Percentiles rank a stretch among this genome's conserved stretches.
phyloP scores from a whole-genome alignment of 1,140 invertebrate genomes.

The Neoseiulus cucumeris region DNA sequence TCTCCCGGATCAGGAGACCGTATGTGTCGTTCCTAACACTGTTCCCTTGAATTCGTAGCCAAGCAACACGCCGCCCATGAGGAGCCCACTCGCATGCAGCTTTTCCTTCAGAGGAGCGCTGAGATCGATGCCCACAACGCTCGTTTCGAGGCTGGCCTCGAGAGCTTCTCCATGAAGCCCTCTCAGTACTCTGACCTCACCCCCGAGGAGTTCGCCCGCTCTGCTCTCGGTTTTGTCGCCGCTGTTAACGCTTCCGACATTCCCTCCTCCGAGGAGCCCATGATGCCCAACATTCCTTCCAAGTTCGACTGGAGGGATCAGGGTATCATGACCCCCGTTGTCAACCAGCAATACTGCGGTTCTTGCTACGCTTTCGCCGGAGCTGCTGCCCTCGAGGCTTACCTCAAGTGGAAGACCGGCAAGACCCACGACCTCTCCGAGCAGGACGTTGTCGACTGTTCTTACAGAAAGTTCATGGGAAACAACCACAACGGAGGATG shows the following conservation, averaged over 20 bases:
- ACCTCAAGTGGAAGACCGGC: slow-evolving; percentile 29
- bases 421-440: slow-evolving; percentile 28
- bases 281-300: slow-evolving; percentile 17
- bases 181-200: slow-evolving; percentile 1
- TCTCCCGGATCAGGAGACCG: background rate
- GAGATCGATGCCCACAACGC: slow-evolving; percentile 6
- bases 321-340: slow-evolving; percentile 31
- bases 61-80: background rate
- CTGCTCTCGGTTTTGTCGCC: background rate
- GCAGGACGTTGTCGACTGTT: slow-evolving; percentile 16
- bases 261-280: background rate
- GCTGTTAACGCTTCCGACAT: slow-evolving; percentile 5
- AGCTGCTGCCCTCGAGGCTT: slow-evolving; percentile 35
- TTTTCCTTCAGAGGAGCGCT: background rate
- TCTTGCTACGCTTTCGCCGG: slow-evolving; percentile 25
- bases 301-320: slow-evolving; percentile 31
- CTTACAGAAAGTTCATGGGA: slow-evolving; percentile 5
- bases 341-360: slow-evolving; percentile 28
- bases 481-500: background rate
- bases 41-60: too few relatives aligned
- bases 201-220: slow-evolving; percentile 1
- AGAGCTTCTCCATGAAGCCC: background rate
- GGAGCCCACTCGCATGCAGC: background rate
- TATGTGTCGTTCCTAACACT: too few relatives aligned
- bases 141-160: background rate